A percentile compares a stretch with the other conserved stretches of the same genome.
Evolutionary conservation across 2,797 vertebrate genomes (phyloP).

Genomic region (Novumbra hubbsi): DNA sequence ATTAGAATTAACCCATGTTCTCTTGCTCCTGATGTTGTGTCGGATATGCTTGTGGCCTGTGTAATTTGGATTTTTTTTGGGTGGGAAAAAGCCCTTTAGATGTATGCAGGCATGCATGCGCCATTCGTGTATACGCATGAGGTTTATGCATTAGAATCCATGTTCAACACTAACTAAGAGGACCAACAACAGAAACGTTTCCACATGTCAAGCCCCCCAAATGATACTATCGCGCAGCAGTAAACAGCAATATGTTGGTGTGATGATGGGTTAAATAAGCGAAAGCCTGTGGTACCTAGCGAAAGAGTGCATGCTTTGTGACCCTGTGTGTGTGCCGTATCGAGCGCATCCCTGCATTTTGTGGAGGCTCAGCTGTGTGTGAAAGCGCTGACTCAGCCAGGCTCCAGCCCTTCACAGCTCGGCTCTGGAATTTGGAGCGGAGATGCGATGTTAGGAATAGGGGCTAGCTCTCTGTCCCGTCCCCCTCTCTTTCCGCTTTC

Average conservation of each 20-base stretch:
- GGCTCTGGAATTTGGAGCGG: constrained; percentile 70
- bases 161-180: neutral
- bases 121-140: neutral
- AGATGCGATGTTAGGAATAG: constrained; percentile 66
- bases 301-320: constrained; percentile 34
- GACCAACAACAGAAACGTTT: neutral
- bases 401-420: constrained; percentile 53
- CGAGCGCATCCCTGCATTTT: constrained; percentile 48
- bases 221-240: neutral
- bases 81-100: constrained; percentile 10
- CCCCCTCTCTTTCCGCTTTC: constrained; percentile 4
- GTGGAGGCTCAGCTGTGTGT: constrained; percentile 53
- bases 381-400: constrained; percentile 70
- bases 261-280: neutral
- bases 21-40: constrained; percentile 5
- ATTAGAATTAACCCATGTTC: constrained; percentile 27
- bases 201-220: neutral
- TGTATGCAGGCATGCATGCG: neutral
- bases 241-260: neutral
- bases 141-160: neutral
- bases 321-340: constrained; percentile 43
- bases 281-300: neutral
- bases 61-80: constrained; percentile 18
- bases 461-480: constrained; percentile 56
- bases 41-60: constrained; percentile 23